These are phyloP conservation scores for Morelia viridis DNA, from an alignment of 2,797 vertebrate genomes.

Conservation along the genomic window DNA sequence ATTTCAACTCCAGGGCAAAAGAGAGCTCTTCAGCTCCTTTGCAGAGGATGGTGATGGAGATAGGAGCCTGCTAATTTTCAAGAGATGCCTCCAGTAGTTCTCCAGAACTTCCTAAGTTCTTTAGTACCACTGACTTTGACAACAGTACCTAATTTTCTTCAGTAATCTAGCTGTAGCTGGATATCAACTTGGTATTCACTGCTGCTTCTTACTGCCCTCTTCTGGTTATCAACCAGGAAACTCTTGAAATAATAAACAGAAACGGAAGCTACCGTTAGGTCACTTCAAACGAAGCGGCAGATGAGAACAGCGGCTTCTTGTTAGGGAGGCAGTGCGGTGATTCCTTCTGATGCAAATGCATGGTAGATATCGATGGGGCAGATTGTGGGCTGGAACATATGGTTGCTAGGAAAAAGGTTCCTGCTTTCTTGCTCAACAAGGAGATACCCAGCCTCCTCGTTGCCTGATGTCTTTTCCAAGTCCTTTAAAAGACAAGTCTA, in stretches of 20 bases:
- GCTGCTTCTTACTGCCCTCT: neutral
- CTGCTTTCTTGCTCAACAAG: neutral
- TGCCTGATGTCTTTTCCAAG: neutral
- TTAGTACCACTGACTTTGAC: neutral
- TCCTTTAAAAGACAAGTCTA: neutral
- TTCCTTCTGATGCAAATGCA: neutral
- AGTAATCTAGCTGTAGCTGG: neutral
- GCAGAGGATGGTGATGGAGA: neutral
- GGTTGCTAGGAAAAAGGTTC: neutral
- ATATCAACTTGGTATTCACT: neutral
- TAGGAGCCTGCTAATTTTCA: neutral
- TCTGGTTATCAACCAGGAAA: neutral
- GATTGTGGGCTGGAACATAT: neutral
- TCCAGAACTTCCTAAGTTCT: neutral
- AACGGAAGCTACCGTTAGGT: too few relatives aligned
- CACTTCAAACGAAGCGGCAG: neutral
- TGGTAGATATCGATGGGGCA: neutral
- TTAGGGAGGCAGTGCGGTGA: rapidly evolving
- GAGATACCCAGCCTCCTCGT: neutral
- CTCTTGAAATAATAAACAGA: neutral
- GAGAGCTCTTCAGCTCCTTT: neutral
- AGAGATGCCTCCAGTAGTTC: neutral
- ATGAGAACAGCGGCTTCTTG: neutral
- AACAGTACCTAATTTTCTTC: rapidly evolving
- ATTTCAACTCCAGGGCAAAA: neutral